Evolutionary conservation across 2,888 invertebrate genomes (phyloP).

Genomic region (Cremastinae sp.): DNA sequence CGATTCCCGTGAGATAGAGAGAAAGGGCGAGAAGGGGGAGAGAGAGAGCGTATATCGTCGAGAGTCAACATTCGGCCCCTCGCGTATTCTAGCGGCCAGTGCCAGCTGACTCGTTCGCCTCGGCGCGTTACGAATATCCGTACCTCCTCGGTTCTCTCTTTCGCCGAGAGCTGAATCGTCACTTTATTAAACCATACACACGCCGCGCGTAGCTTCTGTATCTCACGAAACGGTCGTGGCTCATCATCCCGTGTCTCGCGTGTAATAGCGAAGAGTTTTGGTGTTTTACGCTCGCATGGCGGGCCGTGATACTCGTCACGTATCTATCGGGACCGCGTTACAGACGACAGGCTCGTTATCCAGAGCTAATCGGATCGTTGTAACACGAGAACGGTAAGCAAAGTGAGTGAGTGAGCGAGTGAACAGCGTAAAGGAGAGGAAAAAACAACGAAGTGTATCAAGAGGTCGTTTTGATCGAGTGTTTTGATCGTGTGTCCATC

Average conservation of each 20-base stretch:
- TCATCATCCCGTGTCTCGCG: background rate
- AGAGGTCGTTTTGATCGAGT: conserved; percentile 35
- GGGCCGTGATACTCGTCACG: conserved; percentile 56
- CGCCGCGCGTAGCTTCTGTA: conserved; percentile 20
- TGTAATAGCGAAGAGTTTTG: background rate
- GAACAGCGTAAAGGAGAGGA: background rate
- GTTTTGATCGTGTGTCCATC: conserved; percentile 29
- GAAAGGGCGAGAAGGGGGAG: conserved; percentile 13
- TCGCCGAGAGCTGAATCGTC: conserved; percentile 3
- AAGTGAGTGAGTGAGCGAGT: conserved; percentile 7
- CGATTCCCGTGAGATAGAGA: conserved; percentile 12
- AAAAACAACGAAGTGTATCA: conserved; percentile 26
- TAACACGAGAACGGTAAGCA: conserved; percentile 59
- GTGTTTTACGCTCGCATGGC: conserved; percentile 60
- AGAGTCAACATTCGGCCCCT: conserved; percentile 57
- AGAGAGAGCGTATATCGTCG: conserved; percentile 12
- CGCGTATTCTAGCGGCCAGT: conserved; percentile 55
- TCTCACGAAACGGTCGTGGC: conserved; percentile 26
- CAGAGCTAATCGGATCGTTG: conserved; percentile 44
- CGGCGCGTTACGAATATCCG: conserved; percentile 59
- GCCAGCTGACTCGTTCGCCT: conserved; percentile 73
- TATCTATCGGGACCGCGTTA: conserved; percentile 43
- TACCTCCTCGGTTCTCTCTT: conserved; percentile 28
- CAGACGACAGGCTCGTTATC: conserved; percentile 38
- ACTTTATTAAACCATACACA: background rate